Conservation (phyloP, 2,888 invertebrate genomes). For the Odontocerum albicorne region DNA sequence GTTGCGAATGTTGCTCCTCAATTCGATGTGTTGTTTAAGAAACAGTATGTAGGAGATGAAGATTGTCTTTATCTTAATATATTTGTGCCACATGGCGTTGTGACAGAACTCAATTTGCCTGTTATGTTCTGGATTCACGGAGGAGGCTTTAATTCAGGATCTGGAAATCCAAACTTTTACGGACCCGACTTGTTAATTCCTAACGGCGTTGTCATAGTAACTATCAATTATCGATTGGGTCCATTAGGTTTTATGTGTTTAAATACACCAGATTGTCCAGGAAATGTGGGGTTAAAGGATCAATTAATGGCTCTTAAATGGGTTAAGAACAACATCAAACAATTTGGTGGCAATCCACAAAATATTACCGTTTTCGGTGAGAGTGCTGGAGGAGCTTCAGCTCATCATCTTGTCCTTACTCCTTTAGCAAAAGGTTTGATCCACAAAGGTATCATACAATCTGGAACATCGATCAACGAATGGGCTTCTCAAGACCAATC, state of each 20-base stretch:
- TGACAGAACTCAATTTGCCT: slow-evolving; percentile 10
- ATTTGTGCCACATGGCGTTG: slow-evolving; percentile 14
- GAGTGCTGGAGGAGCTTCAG: slow-evolving; percentile 30
- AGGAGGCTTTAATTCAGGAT: slow-evolving; percentile 28
- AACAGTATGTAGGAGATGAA: slow-evolving; percentile 22
- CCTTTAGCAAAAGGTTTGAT: slow-evolving; percentile 23
- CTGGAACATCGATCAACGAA: slow-evolving; percentile 16
- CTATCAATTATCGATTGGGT: slow-evolving; percentile 30
- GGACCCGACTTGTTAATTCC: slow-evolving; percentile 28
- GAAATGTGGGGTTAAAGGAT: slow-evolving; percentile 33
- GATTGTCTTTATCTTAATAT: slow-evolving; percentile 32
- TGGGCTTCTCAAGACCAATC: slow-evolving; percentile 21
- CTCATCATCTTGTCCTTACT: slow-evolving; percentile 18
- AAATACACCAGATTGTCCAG: slow-evolving; percentile 27
- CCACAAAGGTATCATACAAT: slow-evolving; percentile 25
- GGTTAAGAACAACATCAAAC: slow-evolving; percentile 28
- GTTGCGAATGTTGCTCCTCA: slow-evolving; percentile 21
- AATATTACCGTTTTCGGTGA: slow-evolving; percentile 33
- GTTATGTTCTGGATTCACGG: slow-evolving; percentile 35
- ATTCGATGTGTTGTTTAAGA: slow-evolving; percentile 13
- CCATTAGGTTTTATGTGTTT: slow-evolving; percentile 30
- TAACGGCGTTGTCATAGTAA: slow-evolving; percentile 24
- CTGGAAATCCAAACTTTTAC: slow-evolving; percentile 21
- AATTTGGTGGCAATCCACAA: slow-evolving; percentile 27
- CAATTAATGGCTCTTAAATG: slow-evolving; percentile 30